Evolutionary conservation across 2,113 vertebrate genomes (phyloP).

Genomic region (Lichenostomus cassidix): DNA sequence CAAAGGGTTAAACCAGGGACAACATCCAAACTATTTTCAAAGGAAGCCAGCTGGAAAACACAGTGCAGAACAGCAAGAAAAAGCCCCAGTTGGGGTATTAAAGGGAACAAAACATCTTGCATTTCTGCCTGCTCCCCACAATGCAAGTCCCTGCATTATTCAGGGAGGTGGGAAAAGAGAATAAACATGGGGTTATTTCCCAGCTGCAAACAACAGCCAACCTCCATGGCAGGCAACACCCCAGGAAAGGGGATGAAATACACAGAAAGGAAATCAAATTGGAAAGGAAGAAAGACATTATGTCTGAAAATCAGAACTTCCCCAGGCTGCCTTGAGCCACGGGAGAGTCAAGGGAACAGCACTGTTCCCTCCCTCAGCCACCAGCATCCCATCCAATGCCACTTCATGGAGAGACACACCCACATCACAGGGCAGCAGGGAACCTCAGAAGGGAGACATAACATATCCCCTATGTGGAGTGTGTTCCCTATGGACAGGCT

Average conservation of each 20-base stretch:
- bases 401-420: not conserved
- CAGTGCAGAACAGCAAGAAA: not conserved
- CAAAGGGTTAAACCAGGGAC: not conserved
- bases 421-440: not conserved
- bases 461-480: not conserved
- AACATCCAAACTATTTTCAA: not conserved
- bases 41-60: not conserved
- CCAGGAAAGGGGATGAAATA: not conserved
- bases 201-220: not conserved
- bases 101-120: not conserved
- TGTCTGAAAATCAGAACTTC: not conserved
- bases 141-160: not conserved
- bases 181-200: not conserved
- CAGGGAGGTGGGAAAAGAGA: not conserved
- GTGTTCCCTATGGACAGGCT: not conserved
- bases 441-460: not conserved
- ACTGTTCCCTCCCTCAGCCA: not conserved
- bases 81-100: not conserved
- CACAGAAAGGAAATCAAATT: not conserved
- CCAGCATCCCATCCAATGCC: not conserved
- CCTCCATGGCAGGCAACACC: not conserved
- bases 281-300: not conserved
- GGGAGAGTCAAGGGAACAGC: not conserved
- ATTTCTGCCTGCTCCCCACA: not conserved
- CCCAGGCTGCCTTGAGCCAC: not conserved